Evolutionary conservation across 2,113 vertebrate species (phyloP), one percentile per base, ranked within the genome.

Genomic region (Hirundichthys speculiger): DNA sequence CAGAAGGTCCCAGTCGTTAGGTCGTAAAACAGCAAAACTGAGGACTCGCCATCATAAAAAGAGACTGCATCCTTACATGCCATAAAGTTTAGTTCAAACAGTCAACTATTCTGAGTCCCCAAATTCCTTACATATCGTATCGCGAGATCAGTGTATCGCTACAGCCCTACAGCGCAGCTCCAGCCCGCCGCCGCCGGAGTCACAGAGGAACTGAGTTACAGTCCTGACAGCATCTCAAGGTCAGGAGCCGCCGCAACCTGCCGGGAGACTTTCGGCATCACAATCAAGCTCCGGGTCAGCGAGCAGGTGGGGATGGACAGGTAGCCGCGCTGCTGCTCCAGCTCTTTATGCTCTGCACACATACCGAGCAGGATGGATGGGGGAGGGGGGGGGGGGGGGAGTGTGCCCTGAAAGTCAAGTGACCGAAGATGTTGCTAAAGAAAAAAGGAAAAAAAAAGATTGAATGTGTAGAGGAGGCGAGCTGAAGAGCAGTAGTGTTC

Each of bases 321-420:
- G 58, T 15, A 38, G 46, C 48, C 30, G 38, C 53, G 73, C 69
- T 43, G 47, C 57, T 25, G 1, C 43, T 38, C 18, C 57, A 34
- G 57, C 64, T 34, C 63, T 47, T 66, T 56, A 66, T 76, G 52
- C 20, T 58, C 42, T 16, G 47, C 41, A n/a, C 59, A 74, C 30
- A 34, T 34, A 34, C 30, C 11, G 52, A 42, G 55, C 60, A 58
- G 48, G 50, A 22, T 47, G 30, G n/a, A n/a, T n/a, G n/a, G n/a
- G n/a, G n/a, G n/a, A n/a, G n/a, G n/a, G n/a, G n/a, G n/a, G n/a
- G n/a, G n/a, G n/a, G n/a, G n/a, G 45, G 48, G 57, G 42, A 50
- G 77, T 75, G 30, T 62, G 77, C 64, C 63, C 16, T 13, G 79
- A 63, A 84, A 87, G 79, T 64, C 54, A 84, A 87, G 72, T 78